phyloP scores from a whole-genome alignment of 1,140 invertebrate genomes.

The Papilio aristodemus region DNA sequence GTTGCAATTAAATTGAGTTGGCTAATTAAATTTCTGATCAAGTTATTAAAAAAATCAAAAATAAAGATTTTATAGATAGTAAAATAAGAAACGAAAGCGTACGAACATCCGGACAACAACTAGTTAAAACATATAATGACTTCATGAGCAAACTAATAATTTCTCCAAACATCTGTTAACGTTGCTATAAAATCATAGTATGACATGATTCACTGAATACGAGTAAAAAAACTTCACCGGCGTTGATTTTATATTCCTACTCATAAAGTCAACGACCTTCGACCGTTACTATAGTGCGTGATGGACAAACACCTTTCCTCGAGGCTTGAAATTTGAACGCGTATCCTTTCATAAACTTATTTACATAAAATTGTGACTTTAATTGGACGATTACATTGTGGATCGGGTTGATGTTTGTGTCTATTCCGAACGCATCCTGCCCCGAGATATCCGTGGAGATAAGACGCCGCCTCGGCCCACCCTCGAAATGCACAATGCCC shows the following conservation, averaged over 20 bases:
- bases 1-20: too few relatives aligned
- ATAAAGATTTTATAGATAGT: too few relatives aligned
- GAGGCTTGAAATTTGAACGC: conserved; percentile 38
- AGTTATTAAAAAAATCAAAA: too few relatives aligned
- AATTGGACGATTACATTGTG: conserved; percentile 74
- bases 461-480: conserved; percentile 59
- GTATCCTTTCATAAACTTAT: conserved; percentile 50
- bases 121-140: too few relatives aligned
- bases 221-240: neutral
- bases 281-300: conserved; percentile 25
- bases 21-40: too few relatives aligned
- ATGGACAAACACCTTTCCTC: conserved; percentile 43
- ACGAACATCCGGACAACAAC: too few relatives aligned
- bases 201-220: neutral
- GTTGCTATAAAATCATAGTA: neutral
- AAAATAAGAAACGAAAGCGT: too few relatives aligned
- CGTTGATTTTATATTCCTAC: conserved; percentile 15
- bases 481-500: conserved; percentile 58
- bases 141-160: neutral
- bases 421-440: conserved; percentile 63
- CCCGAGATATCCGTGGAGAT: conserved; percentile 61
- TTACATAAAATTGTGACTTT: conserved; percentile 72
- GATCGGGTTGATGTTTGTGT: conserved; percentile 49
- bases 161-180: neutral
- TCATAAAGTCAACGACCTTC: conserved; percentile 25